Evolutionary conservation across 92 coral and sea anemone species (phyloP).

Genomic region (Phymanthus crucifer): DNA sequence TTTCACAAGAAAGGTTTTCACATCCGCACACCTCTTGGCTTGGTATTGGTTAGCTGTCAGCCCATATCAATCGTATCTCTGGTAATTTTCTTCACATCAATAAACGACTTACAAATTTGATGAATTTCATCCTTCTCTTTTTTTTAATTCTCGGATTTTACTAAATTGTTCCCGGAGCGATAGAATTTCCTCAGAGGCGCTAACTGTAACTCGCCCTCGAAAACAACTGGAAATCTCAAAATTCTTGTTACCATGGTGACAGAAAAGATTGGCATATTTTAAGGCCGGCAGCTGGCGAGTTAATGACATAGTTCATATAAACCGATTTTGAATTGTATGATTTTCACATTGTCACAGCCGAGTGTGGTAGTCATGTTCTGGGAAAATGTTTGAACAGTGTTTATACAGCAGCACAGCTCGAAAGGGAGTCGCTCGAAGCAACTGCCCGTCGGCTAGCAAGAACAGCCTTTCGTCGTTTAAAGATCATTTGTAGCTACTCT

Average conservation of each 20-base stretch:
- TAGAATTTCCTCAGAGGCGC: not conserved
- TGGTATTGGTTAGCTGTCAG: not conserved
- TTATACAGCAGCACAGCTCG: not conserved
- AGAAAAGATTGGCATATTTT: conserved; percentile 1
- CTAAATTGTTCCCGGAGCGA: not conserved
- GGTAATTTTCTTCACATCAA: not conserved
- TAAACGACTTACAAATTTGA: not conserved
- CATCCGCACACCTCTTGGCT: not conserved
- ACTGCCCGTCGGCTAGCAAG: not conserved
- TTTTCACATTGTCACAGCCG: conserved; percentile 7
- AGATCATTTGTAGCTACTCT: not conserved
- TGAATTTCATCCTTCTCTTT: not conserved
- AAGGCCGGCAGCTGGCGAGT: conserved; percentile 30
- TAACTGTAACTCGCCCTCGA: not conserved
- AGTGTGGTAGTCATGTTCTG: not conserved
- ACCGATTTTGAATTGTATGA: conserved; percentile 25
- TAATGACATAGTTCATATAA: conserved; percentile 39
- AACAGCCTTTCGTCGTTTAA: not conserved
- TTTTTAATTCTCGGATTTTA: not conserved
- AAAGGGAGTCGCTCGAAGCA: not conserved
- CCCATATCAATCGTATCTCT: not conserved
- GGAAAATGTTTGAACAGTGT: conserved; percentile 2
- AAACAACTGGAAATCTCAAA: not conserved
- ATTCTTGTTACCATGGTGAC: conserved; percentile 19
- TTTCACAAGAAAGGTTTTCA: not conserved